Evolutionary conservation across 1,140 invertebrate species (phyloP).

Genomic region (Phortica variegata): DNA sequence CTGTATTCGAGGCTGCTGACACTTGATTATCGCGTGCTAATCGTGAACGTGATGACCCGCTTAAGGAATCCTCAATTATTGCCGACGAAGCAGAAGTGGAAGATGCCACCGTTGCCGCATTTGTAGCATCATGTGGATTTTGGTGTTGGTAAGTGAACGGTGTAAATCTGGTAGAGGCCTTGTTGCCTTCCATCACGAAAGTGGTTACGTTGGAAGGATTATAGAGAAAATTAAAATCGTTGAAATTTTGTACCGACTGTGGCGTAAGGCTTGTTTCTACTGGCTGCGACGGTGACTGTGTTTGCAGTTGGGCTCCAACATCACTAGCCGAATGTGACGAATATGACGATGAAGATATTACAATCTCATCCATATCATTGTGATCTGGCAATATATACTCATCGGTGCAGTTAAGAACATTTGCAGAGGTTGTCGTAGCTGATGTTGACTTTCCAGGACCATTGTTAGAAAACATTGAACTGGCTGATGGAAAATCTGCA

Average conservation of each 20-base stretch:
- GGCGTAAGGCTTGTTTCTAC: background rate
- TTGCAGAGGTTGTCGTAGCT: background rate
- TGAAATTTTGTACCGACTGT: conserved; percentile 12
- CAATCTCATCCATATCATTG: conserved; percentile 42
- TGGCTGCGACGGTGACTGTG: conserved; percentile 8
- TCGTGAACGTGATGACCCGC: conserved; percentile 28
- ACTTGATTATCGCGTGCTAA: conserved; percentile 29
- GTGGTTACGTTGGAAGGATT: conserved; percentile 18
- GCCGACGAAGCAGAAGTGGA: conserved; percentile 26
- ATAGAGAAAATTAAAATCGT: conserved; percentile 43
- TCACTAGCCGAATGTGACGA: conserved; percentile 24
- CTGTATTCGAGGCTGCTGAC: conserved; percentile 17
- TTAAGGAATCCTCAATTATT: conserved; percentile 38
- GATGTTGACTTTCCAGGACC: conserved; percentile 5
- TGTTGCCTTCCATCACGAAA: conserved; percentile 9
- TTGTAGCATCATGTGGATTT: conserved; percentile 40
- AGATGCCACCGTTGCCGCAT: conserved; percentile 43
- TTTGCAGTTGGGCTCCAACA: conserved; percentile 1
- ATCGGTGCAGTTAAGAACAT: conserved; percentile 24
- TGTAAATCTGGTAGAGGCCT: conserved; percentile 21
- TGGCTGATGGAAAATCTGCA: conserved; percentile 37
- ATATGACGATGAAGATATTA: conserved; percentile 50
- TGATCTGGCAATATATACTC: conserved; percentile 47
- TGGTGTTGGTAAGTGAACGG: conserved; percentile 32
- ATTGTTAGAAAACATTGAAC: conserved; percentile 41